phyloP scores from a whole-genome alignment of 2,888 invertebrate genomes.

The Tenthredo mesomela region DNA sequence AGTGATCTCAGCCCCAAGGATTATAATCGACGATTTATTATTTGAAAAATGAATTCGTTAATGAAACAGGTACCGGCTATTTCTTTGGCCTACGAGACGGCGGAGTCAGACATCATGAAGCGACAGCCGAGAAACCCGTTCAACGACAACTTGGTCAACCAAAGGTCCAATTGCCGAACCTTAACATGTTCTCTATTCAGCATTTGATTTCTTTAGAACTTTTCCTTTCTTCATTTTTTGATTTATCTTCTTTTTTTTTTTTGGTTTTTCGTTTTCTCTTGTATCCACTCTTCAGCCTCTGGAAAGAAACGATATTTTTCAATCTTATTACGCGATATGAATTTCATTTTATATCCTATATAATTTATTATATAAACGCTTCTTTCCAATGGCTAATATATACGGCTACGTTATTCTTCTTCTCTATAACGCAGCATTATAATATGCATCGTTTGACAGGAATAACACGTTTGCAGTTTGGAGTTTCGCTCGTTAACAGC shows the following conservation, averaged over 20 bases:
- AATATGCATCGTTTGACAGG: slow-evolving; percentile 9
- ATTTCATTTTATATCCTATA: no score
- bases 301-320: background rate
- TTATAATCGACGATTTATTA: background rate
- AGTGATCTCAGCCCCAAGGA: background rate
- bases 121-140: slow-evolving; percentile 37
- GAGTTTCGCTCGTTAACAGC: background rate
- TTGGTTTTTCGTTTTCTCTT: no score
- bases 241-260: background rate
- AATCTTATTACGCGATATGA: no score
- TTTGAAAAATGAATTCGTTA: background rate
- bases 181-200: background rate
- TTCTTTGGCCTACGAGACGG: slow-evolving; percentile 22
- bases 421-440: background rate
- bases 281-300: background rate
- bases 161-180: slow-evolving; percentile 5
- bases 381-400: background rate
- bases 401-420: background rate
- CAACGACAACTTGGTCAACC: slow-evolving; percentile 35
- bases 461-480: slow-evolving; percentile 17
- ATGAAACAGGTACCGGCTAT: slow-evolving; percentile 32
- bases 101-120: slow-evolving; percentile 34
- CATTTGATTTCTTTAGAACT: background rate
- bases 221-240: background rate
- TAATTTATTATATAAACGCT: background rate